Percentiles rank a stretch among this genome's conserved stretches.
Evolutionary conservation across 2,888 invertebrate species (phyloP).

Genomic region (Resseliella maxima): DNA sequence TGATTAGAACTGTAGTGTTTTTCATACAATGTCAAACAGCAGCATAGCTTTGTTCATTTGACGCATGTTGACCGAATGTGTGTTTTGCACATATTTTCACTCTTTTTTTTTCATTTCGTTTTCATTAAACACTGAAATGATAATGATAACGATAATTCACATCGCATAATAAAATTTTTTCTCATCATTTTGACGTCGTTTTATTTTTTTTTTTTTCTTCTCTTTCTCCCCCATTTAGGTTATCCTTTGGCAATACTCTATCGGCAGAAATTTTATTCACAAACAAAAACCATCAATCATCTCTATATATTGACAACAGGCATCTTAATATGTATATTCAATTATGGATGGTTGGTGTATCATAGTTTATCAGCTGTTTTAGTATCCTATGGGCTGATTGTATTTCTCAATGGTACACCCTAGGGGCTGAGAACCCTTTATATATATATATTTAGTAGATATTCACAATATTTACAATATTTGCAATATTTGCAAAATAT

Average conservation of each 20-base stretch:
- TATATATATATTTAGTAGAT: no score
- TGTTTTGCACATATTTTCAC: neutral
- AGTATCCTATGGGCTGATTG: slow-evolving; percentile 77
- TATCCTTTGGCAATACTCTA: slow-evolving; percentile 79
- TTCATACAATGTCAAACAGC: neutral
- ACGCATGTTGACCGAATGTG: neutral
- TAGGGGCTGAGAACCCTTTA: no score
- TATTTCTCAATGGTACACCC: slow-evolving; percentile 75
- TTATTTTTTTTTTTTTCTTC: slow-evolving; percentile 58
- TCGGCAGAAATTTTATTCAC: slow-evolving; percentile 71
- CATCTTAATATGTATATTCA: slow-evolving; percentile 81
- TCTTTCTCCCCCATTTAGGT: slow-evolving; percentile 70
- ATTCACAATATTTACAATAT: no score
- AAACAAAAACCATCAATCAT: slow-evolving; percentile 73
- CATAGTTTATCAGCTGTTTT: slow-evolving; percentile 82
- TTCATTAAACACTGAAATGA: neutral
- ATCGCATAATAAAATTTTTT: neutral
- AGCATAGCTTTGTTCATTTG: no score
- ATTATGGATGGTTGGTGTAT: slow-evolving; percentile 82
- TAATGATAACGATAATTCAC: neutral
- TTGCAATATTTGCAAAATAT: no score
- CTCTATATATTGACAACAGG: slow-evolving; percentile 80
- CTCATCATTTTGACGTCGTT: neutral
- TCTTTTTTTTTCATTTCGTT: neutral
- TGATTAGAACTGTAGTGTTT: neutral